A percentile compares a stretch with the other conserved stretches of the same genome.
phyloP scores from a whole-genome alignment of 2,888 invertebrate genomes.

The Calameuta filiformis region DNA sequence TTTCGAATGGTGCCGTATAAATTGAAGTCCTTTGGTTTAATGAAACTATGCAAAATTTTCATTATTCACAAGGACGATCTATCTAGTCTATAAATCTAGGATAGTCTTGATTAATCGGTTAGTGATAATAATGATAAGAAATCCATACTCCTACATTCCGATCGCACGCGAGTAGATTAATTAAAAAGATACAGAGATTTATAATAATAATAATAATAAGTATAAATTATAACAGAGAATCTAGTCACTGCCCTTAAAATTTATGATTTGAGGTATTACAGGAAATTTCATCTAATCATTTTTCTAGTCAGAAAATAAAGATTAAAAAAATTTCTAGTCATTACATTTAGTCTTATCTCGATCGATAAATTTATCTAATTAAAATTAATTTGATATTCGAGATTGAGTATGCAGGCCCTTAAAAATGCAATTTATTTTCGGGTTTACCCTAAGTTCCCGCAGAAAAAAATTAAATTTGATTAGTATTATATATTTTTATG shows the following conservation, averaged over 20 bases:
- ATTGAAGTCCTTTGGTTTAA: slow-evolving; percentile 9
- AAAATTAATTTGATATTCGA: slow-evolving; percentile 12
- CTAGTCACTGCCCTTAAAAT: slow-evolving; percentile 6
- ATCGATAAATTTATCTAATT: slow-evolving; percentile 12
- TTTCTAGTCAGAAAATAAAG: slow-evolving; percentile 3
- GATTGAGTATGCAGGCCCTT: slow-evolving; percentile 56
- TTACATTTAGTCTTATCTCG: slow-evolving; percentile 10
- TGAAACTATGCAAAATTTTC: slow-evolving; percentile 8
- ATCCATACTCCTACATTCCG: background rate
- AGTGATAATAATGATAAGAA: slow-evolving; percentile 7
- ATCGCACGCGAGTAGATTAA: background rate
- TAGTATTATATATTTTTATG: background rate
- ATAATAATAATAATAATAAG: background rate
- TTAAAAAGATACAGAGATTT: background rate
- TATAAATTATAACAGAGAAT: background rate
- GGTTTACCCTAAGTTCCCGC: background rate
- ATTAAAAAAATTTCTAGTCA: background rate
- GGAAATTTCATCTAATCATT: background rate
- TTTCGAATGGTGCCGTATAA: slow-evolving; percentile 16
- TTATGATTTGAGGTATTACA: background rate
- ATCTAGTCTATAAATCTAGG: slow-evolving; percentile 7
- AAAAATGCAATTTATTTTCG: slow-evolving; percentile 53
- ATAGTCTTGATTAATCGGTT: background rate
- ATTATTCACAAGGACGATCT: slow-evolving; percentile 4
- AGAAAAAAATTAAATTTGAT: slow-evolving; percentile 4